phyloP scores from a whole-genome alignment of 2,888 invertebrate genomes.

The Platycnemis pennipes region DNA sequence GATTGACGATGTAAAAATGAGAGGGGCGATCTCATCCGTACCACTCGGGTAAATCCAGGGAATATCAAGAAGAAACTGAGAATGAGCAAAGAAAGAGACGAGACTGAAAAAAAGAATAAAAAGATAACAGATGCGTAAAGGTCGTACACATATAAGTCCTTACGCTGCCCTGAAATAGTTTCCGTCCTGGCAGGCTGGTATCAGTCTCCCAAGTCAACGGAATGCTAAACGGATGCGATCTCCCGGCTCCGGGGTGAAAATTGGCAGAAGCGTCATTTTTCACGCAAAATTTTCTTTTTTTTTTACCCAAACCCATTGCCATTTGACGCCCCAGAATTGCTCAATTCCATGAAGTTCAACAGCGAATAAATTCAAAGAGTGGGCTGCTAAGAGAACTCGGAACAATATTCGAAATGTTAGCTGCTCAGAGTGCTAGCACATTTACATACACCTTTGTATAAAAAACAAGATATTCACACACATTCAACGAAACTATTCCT shows the following conservation, averaged over 20 bases:
- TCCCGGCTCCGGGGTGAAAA: not conserved
- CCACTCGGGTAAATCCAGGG: not conserved
- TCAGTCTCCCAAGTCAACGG: not conserved
- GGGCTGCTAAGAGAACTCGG: no score
- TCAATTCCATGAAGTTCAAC: not conserved
- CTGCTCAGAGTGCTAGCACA: no score
- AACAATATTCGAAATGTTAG: no score
- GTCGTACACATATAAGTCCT: not conserved
- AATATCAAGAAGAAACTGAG: constrained; percentile 2
- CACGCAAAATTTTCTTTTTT: not conserved
- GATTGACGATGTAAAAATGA: no score
- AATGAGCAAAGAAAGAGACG: not conserved
- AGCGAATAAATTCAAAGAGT: not conserved
- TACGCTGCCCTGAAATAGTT: not conserved
- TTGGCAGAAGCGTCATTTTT: constrained; percentile 30
- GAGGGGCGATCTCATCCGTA: no score
- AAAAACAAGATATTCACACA: no score
- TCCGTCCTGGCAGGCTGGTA: not conserved
- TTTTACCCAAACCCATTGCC: not conserved
- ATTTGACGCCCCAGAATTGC: not conserved
- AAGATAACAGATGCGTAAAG: not conserved
- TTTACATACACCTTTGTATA: no score
- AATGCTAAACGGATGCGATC: constrained; percentile 46
- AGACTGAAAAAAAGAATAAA: not conserved
- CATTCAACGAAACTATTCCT: no score